phyloP scores from a whole-genome alignment of 2,888 invertebrate species.

The Apocheima hispidaria region DNA sequence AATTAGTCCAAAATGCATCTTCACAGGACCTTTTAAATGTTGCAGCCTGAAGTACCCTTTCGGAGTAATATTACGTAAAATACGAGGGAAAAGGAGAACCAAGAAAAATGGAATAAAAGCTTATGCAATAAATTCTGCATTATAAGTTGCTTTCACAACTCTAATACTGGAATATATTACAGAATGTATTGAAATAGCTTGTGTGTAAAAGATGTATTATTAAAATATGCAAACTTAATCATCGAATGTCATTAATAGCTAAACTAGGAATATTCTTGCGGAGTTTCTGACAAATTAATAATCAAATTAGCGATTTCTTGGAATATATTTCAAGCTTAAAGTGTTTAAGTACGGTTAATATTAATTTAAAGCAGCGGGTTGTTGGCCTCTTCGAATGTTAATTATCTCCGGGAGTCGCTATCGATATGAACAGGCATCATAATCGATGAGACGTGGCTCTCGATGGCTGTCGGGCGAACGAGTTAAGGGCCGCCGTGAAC shows the following conservation, averaged over 20 bases:
- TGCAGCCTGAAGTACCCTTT: not conserved
- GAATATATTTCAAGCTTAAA: constrained; percentile 17
- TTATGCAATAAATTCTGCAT: not conserved
- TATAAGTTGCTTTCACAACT: too few relatives aligned
- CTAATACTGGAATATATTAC: not conserved
- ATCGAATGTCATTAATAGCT: constrained; percentile 24
- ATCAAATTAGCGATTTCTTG: constrained; percentile 13
- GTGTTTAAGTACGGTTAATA: constrained; percentile 16
- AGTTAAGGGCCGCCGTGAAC: constrained; percentile 50
- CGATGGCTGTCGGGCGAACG: constrained; percentile 53
- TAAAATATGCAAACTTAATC: constrained; percentile 20
- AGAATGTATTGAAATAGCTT: not conserved
- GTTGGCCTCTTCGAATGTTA: constrained; percentile 57
- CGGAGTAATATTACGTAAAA: not conserved
- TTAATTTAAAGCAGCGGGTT: constrained; percentile 49
- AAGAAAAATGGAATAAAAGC: not conserved
- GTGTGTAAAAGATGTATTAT: not conserved
- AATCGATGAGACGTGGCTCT: constrained; percentile 57
- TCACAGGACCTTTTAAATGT: constrained; percentile 46
- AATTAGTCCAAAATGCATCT: constrained; percentile 62
- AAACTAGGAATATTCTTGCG: constrained; percentile 1
- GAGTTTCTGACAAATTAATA: constrained; percentile 10
- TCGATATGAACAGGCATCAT: constrained; percentile 57
- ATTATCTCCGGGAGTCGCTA: constrained; percentile 57
- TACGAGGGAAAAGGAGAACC: not conserved